Base-by-base conservation (phyloP, 1,140 invertebrate genomes). In the Papilio helenus region DNA sequence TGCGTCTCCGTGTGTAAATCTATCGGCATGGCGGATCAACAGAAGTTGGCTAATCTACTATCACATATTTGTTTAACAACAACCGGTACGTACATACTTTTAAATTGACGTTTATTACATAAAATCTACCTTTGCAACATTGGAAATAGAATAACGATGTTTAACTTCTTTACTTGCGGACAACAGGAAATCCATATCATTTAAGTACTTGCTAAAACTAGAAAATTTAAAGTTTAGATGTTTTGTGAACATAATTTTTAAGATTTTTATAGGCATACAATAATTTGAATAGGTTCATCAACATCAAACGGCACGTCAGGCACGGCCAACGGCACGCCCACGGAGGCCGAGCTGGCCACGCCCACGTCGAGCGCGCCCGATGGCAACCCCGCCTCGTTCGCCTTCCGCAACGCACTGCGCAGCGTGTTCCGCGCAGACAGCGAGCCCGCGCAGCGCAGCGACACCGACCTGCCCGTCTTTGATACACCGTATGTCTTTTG, bases 1-100 rank as follows among this genome's bases (percentile, higher is more conserved):
- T 92, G 93, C 68, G 84, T 93, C n/a, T 89, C 91, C 2, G 87
- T 94, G n/a, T 91, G 90, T 84, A 91, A 90, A 39, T 94, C 90
- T 76, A 87, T 94, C 9, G 93, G 92, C 1, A 87, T 93, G 12
- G 93, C 91, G 1, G 92, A 93, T 58, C 90, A 92, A 76, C 88
- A 91, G 68, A 87, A 88, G 72, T 82, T 94, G 0, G 82, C 87
- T 12, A 83, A 81, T 77, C 79, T 95, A 12, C 81, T 93, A 16
- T 80, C 90, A 3, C 89, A 92, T 72, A 90, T 94, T 72, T 93
- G 92, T 76, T 78, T 89, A 29, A 87, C 85, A 68, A 72, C 88
- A 44, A 86, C 90, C 78, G 83, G 91, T 92, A 79, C 85, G 85
- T 86, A 29, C 26, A 26, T 23, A 58, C 0, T 8, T 20, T 39